phyloP scores from a whole-genome alignment of 2,888 invertebrate genomes.

The Tridacna gigas region DNA sequence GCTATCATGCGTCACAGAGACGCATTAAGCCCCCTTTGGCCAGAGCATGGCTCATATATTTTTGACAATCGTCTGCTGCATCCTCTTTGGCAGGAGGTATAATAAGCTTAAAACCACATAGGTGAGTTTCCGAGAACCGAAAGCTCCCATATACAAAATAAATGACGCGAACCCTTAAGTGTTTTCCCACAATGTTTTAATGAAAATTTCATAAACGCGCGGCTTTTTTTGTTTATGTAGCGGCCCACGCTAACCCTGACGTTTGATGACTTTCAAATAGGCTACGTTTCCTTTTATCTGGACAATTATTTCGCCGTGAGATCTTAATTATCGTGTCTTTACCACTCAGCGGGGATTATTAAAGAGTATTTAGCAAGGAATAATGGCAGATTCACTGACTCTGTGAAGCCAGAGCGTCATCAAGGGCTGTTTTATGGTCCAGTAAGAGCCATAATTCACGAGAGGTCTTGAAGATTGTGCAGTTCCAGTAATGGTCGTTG shows the following conservation, averaged over 20 bases:
- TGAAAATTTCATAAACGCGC: slow-evolving; percentile 48
- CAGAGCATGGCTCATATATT: too few species aligned
- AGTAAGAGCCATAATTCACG: slow-evolving; percentile 6
- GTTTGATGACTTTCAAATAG: slow-evolving; percentile 25
- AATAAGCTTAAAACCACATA: neutral
- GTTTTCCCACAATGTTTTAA: slow-evolving; percentile 50
- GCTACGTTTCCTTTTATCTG: neutral
- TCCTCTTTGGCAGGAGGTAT: too few species aligned
- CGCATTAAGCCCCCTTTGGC: too few species aligned
- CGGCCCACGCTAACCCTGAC: slow-evolving; percentile 34
- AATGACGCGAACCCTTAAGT: slow-evolving; percentile 51
- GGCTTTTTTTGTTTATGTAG: slow-evolving; percentile 58
- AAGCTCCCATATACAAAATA: slow-evolving; percentile 17
- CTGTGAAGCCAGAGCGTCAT: slow-evolving; percentile 24
- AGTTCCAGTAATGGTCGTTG: too few species aligned
- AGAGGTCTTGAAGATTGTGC: neutral
- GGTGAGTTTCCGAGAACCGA: neutral
- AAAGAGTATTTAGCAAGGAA: neutral
- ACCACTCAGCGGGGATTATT: neutral
- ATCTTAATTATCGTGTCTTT: slow-evolving; percentile 26
- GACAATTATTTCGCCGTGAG: slow-evolving; percentile 13
- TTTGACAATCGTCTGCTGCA: too few species aligned
- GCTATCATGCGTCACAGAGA: too few species aligned
- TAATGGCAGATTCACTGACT: neutral
- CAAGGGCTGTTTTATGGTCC: slow-evolving; percentile 20